Evolutionary conservation across 2,888 invertebrate genomes (phyloP).

Genomic region (Idaea straminata): DNA sequence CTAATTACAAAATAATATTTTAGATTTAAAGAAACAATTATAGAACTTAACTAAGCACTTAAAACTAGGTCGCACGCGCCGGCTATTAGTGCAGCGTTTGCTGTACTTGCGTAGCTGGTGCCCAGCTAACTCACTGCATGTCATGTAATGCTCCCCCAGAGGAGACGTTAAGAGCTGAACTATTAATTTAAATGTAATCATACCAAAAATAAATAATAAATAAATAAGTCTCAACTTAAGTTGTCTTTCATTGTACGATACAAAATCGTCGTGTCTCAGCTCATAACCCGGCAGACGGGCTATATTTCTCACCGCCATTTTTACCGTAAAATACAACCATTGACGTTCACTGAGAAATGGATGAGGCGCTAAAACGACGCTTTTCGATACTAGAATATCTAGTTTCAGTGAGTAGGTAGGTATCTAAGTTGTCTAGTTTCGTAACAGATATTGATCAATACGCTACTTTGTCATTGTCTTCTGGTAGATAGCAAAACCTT

Average conservation of each 20-base stretch:
- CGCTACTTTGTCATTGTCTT: not conserved
- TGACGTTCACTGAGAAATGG: constrained; percentile 19
- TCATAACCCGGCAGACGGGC: constrained; percentile 8
- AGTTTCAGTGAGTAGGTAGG: not conserved
- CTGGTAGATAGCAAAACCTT: not conserved
- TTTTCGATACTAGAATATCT: constrained; percentile 1
- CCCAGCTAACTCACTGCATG: too few species aligned
- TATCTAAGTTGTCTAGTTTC: not conserved
- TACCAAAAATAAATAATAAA: too few species aligned
- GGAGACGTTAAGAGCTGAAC: not conserved
- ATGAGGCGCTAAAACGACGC: constrained; percentile 15
- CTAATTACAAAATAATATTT: too few species aligned
- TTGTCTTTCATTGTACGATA: constrained; percentile 1
- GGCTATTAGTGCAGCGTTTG: too few species aligned
- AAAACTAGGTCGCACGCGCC: too few species aligned
- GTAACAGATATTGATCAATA: not conserved
- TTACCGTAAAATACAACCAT: constrained; percentile 17
- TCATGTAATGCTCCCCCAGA: not conserved
- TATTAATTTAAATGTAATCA: not conserved
- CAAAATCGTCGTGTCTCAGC: constrained; percentile 11
- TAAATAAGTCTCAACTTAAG: not conserved
- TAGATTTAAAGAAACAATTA: too few species aligned
- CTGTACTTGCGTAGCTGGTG: too few species aligned
- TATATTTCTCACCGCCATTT: constrained; percentile 8
- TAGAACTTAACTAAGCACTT: too few species aligned